phyloP scores from a whole-genome alignment of 2,888 invertebrate genomes.

The Agrilus cyanescens region DNA sequence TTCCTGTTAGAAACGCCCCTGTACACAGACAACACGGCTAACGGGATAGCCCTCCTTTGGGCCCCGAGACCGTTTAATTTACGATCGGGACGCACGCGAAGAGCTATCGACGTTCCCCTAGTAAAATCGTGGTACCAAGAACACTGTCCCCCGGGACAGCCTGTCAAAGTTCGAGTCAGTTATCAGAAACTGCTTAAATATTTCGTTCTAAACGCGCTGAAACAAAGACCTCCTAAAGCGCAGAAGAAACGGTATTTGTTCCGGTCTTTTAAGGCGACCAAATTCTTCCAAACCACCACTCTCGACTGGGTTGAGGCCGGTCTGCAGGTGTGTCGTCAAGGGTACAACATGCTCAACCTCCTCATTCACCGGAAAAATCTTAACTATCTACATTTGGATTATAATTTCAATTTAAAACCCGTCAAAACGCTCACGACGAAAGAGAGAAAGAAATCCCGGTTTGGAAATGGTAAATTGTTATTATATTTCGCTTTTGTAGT shows the following conservation, averaged over 20 bases:
- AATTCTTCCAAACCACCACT: slow-evolving; percentile 99
- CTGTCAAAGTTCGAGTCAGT: slow-evolving; percentile 97
- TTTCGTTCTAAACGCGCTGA: slow-evolving; percentile 93
- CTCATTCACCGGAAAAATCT: slow-evolving; percentile 98
- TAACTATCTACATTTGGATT: slow-evolving; percentile 98
- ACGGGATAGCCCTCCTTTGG: slow-evolving; percentile 94
- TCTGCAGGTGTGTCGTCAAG: slow-evolving; percentile 94
- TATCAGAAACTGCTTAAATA: slow-evolving; percentile 98
- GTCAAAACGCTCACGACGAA: slow-evolving; percentile 99
- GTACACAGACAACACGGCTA: slow-evolving; percentile 97
- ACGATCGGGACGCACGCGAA: slow-evolving; percentile 81
- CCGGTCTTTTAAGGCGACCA: slow-evolving; percentile 98
- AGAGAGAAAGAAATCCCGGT: slow-evolving; percentile 96
- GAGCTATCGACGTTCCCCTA: slow-evolving; percentile 94
- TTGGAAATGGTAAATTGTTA: slow-evolving; percentile 67
- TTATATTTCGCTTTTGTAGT: slow-evolving; percentile 1
- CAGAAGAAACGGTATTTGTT: slow-evolving; percentile 97
- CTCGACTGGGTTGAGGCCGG: slow-evolving; percentile 99
- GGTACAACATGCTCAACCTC: slow-evolving; percentile 99
- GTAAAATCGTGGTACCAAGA: slow-evolving; percentile 97
- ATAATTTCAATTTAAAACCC: slow-evolving; percentile 99
- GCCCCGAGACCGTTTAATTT: slow-evolving; percentile 96
- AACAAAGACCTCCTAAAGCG: slow-evolving; percentile 95
- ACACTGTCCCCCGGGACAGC: slow-evolving; percentile 89
- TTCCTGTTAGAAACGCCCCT: slow-evolving; percentile 90